Evolutionary conservation across 2,797 vertebrate genomes (phyloP).

Genomic region (Eulemur rubriventer): DNA sequence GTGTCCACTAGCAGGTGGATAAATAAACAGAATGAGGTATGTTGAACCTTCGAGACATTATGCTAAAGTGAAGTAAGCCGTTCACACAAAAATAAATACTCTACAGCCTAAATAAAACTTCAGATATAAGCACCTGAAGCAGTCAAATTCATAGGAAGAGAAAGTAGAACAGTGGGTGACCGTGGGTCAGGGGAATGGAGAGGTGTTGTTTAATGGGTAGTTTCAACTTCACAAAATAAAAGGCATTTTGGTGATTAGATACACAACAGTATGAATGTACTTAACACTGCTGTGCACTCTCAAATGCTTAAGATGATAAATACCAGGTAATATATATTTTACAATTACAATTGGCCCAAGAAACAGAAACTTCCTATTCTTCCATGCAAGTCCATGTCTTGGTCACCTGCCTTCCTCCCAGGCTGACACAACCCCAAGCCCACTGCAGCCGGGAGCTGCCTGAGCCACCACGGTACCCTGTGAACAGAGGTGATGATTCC

Average conservation of each 20-base stretch:
- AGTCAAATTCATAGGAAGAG: neutral
- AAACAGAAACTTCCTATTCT: neutral
- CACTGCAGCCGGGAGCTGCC: neutral
- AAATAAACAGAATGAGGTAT: neutral
- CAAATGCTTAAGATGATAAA: neutral
- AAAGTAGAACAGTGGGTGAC: neutral
- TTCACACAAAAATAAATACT: neutral
- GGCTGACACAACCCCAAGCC: neutral
- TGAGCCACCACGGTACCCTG: neutral
- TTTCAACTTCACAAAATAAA: neutral
- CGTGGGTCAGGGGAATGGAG: neutral
- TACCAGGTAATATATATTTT: neutral
- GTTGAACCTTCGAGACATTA: neutral
- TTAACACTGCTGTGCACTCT: neutral
- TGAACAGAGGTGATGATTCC: neutral
- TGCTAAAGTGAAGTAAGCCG: neutral
- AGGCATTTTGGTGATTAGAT: neutral
- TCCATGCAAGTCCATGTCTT: neutral
- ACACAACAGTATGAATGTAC: neutral
- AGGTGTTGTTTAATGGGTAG: neutral
- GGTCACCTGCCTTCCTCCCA: neutral
- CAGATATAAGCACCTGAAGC: neutral
- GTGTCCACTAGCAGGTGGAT: neutral
- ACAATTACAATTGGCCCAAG: neutral
- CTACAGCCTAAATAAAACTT: neutral